These are phyloP conservation scores for Sylvilagus floridanus DNA, from an alignment of 2,797 vertebrate genomes.

Conservation along the genomic window DNA sequence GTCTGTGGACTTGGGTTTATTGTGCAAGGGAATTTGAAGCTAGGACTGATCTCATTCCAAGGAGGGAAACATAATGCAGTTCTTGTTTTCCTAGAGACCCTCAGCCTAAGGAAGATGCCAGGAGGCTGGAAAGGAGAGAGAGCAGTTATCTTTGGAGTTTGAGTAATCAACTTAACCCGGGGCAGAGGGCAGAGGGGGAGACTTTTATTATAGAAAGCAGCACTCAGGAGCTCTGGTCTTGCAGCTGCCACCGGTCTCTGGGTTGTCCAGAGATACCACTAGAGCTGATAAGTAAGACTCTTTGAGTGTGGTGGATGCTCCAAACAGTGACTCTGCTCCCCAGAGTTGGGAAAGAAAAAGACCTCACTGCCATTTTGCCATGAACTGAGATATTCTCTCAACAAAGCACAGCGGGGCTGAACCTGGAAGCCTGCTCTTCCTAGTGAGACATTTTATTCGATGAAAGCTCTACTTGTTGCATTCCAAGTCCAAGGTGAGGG, in stretches of 20 bases:
- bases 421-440: background rate
- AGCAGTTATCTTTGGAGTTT: conserved; percentile 28
- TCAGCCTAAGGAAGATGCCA: conserved; percentile 74
- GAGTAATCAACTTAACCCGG: conserved; percentile 70
- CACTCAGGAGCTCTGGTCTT: background rate
- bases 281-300: background rate
- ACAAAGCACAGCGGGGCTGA: background rate
- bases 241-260: background rate
- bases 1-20: conserved; percentile 73
- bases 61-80: conserved; percentile 71
- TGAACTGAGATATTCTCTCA: background rate
- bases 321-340: conserved; percentile 36
- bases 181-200: background rate
- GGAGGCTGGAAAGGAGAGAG: conserved; percentile 6
- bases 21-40: conserved; percentile 79
- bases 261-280: background rate
- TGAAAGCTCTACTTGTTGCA: conserved; percentile 8
- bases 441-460: background rate
- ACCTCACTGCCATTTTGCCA: background rate
- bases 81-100: conserved; percentile 75
- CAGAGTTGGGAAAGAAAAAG: background rate
- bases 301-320: background rate
- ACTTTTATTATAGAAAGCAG: conserved; percentile 45
- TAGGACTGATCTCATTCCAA: conserved; percentile 73
- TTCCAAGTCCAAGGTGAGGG: background rate